Conservation (phyloP, 2,888 invertebrate genomes). For the Sinopyrophorus schimmeli region DNA sequence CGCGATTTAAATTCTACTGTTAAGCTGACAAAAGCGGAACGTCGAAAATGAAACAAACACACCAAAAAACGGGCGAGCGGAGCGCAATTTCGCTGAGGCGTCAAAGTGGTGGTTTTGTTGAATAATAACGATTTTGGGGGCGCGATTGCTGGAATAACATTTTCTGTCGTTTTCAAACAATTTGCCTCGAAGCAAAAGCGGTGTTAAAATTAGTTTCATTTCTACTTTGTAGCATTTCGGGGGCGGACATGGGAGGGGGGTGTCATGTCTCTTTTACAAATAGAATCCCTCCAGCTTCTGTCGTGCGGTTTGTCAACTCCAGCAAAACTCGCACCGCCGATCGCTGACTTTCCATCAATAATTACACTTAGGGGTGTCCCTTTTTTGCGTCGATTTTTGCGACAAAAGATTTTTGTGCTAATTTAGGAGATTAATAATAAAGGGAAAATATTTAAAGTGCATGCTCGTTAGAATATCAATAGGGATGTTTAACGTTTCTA, state of each 20-base stretch:
- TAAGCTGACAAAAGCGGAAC: no score
- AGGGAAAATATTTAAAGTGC: no score
- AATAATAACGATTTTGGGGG: slow-evolving; percentile 21
- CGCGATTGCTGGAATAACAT: slow-evolving; percentile 26
- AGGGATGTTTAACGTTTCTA: slow-evolving; percentile 11
- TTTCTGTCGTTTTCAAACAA: slow-evolving; percentile 32
- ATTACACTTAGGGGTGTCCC: slow-evolving; percentile 28
- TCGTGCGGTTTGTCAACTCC: slow-evolving; percentile 38
- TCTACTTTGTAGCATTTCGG: slow-evolving; percentile 33
- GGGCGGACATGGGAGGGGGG: slow-evolving; percentile 15
- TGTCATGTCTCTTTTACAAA: slow-evolving; percentile 32
- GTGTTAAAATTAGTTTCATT: slow-evolving; percentile 36
- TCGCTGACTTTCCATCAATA: slow-evolving; percentile 37
- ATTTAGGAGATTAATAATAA: no score
- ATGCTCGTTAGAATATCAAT: not conserved
- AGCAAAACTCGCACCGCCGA: slow-evolving; percentile 34
- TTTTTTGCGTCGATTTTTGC: no score
- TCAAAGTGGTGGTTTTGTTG: slow-evolving; percentile 20
- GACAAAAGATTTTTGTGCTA: no score
- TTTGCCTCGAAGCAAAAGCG: slow-evolving; percentile 26
- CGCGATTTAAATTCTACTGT: no score
- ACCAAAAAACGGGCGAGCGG: no score
- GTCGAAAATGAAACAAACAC: no score
- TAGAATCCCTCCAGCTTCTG: slow-evolving; percentile 31
- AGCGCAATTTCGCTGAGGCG: slow-evolving; percentile 5